Percentiles rank a stretch among this genome's conserved stretches.
phyloP scores from a whole-genome alignment of 2,113 vertebrate genomes.

The Apteryx mantelli region DNA sequence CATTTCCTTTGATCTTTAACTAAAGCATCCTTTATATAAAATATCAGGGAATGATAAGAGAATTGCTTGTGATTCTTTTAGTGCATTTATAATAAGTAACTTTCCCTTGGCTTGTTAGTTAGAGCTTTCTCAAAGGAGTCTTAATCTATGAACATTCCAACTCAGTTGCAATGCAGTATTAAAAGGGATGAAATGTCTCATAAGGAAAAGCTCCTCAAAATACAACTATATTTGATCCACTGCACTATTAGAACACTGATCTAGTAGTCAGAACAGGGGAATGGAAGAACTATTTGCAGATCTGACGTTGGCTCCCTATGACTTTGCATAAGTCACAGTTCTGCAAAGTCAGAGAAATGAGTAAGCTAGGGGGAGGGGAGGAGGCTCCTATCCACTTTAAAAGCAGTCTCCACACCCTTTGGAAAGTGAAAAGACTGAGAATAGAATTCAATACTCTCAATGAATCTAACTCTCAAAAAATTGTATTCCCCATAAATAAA shows the following conservation, averaged over 20 bases:
- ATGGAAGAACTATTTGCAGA: slow-evolving; percentile 6
- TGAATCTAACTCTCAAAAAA: neutral
- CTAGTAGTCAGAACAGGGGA: neutral
- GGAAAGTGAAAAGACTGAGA: slow-evolving; percentile 4
- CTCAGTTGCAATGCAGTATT: neutral
- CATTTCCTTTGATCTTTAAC: neutral
- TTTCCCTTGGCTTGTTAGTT: neutral
- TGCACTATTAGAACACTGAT: neutral
- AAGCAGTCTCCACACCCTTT: neutral
- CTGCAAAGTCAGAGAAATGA: slow-evolving; percentile 56
- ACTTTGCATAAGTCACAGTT: slow-evolving; percentile 43
- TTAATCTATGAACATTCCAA: neutral
- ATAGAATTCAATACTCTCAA: slow-evolving; percentile 13
- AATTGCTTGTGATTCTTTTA: neutral
- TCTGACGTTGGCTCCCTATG: slow-evolving; percentile 2
- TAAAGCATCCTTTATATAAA: neutral
- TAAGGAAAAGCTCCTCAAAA: neutral
- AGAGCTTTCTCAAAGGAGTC: neutral
- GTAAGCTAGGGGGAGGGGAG: neutral
- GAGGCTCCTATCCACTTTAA: neutral
- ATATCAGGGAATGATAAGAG: neutral
- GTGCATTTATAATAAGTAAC: neutral
- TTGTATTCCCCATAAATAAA: slow-evolving; percentile 1
- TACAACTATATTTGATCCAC: neutral
- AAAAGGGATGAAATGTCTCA: neutral